A percentile compares a stretch with the other conserved stretches of the same genome.
phyloP scores from a whole-genome alignment of 2,888 invertebrate species.

The Acanthoscelides obtectus region DNA sequence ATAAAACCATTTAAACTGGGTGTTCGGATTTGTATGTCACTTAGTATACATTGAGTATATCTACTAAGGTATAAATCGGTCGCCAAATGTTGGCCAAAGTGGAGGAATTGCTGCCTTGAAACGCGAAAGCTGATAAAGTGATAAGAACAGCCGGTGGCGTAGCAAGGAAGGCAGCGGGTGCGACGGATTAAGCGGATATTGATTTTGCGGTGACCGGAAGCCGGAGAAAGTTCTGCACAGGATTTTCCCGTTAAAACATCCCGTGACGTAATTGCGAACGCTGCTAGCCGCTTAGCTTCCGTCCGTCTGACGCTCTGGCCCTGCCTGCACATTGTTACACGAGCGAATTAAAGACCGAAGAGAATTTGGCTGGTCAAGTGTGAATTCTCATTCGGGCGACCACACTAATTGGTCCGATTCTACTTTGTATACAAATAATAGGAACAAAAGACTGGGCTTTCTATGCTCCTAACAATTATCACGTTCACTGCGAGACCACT shows the following conservation, averaged over 20 bases:
- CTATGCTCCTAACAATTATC: too few relatives aligned
- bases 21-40: too few relatives aligned
- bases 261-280: not conserved
- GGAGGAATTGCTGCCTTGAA: not conserved
- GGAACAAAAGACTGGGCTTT: too few relatives aligned
- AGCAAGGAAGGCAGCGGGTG: not conserved
- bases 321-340: not conserved
- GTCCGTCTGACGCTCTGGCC: not conserved
- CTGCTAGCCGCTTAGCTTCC: not conserved
- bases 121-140: not conserved
- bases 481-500: too few relatives aligned
- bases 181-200: not conserved
- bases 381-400: too few relatives aligned
- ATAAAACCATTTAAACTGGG: too few relatives aligned
- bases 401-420: too few relatives aligned
- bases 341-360: not conserved
- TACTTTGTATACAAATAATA: too few relatives aligned
- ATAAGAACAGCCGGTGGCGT: not conserved
- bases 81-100: too few relatives aligned
- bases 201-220: not conserved
- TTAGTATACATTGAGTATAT: too few relatives aligned
- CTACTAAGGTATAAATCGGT: too few relatives aligned
- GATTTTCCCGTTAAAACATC: not conserved
- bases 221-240: not conserved
- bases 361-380: too few relatives aligned